These are phyloP conservation scores for Siniperca undulata DNA, from an alignment of 2,797 vertebrate genomes.

Conservation along the genomic window DNA sequence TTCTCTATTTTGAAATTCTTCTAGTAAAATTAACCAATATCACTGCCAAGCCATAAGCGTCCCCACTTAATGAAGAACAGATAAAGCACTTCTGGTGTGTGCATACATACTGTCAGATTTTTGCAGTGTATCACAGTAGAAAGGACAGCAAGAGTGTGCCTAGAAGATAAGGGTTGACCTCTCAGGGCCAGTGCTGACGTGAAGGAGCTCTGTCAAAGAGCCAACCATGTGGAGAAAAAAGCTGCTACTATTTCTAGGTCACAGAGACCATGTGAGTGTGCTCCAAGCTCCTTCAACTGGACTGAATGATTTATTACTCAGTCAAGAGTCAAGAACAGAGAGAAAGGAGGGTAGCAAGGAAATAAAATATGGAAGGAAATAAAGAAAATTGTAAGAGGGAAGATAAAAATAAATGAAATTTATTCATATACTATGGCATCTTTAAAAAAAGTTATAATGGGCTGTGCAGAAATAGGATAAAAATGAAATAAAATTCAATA, in stretches of 20 bases:
- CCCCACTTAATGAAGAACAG: not conserved
- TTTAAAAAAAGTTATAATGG: constrained; percentile 24
- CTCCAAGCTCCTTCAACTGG: constrained; percentile 59
- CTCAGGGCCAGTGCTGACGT: constrained; percentile 45
- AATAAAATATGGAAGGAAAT: constrained; percentile 48
- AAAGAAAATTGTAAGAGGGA: constrained; percentile 19
- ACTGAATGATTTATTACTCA: constrained; percentile 78
- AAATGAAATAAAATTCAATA: constrained; percentile 8
- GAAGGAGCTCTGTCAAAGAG: constrained; percentile 67
- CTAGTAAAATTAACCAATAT: not conserved
- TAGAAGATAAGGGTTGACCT: constrained; percentile 56
- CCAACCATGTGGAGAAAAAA: constrained; percentile 72
- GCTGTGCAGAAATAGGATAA: not conserved
- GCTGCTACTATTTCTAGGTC: constrained; percentile 72
- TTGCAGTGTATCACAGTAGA: constrained; percentile 4
- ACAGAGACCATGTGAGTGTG: constrained; percentile 64
- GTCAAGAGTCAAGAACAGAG: constrained; percentile 59
- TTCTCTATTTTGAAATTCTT: not conserved
- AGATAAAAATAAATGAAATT: constrained; percentile 30
- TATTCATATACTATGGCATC: constrained; percentile 20
- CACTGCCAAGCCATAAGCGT: not conserved
- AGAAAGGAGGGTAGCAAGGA: constrained; percentile 25
- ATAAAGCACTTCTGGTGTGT: not conserved
- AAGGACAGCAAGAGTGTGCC: constrained; percentile 25
- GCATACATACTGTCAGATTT: not conserved